These are phyloP conservation scores for Pao palembangensis DNA, from an alignment of 2,113 vertebrate genomes.

Conservation along the genomic window DNA sequence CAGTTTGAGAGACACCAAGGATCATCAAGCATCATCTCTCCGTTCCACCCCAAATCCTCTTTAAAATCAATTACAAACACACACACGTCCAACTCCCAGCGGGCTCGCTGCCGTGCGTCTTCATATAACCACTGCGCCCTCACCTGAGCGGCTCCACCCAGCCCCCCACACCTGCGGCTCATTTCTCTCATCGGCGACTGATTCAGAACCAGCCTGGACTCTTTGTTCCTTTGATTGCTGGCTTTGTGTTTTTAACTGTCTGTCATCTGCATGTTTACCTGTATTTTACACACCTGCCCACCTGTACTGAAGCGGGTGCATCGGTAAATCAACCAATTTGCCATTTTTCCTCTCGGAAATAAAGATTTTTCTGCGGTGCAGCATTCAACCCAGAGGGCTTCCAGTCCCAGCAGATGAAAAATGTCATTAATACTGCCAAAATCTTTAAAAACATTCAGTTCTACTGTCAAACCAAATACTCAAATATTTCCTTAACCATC, in stretches of 20 bases:
- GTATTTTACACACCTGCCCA: neutral
- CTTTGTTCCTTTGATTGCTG: neutral
- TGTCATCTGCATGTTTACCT: neutral
- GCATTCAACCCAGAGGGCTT: neutral
- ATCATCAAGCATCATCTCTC: no score
- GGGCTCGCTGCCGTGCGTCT: neutral
- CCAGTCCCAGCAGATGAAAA: slow-evolving; percentile 2
- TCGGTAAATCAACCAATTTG: neutral
- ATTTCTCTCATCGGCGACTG: neutral
- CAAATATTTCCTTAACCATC: no score
- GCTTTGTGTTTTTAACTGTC: neutral
- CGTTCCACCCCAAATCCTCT: no score
- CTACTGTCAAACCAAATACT: neutral
- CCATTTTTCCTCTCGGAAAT: neutral
- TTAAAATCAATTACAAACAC: no score
- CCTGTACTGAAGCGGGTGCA: neutral
- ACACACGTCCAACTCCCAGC: no score
- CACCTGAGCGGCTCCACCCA: neutral
- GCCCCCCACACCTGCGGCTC: neutral
- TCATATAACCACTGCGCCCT: neutral
- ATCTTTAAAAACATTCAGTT: neutral
- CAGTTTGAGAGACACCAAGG: no score
- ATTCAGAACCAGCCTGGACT: neutral
- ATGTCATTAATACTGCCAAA: slow-evolving; percentile 1
- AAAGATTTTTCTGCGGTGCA: neutral